Evolutionary conservation across 2,797 vertebrate genomes (phyloP).

Genomic region (Melanotaenia boesemani): DNA sequence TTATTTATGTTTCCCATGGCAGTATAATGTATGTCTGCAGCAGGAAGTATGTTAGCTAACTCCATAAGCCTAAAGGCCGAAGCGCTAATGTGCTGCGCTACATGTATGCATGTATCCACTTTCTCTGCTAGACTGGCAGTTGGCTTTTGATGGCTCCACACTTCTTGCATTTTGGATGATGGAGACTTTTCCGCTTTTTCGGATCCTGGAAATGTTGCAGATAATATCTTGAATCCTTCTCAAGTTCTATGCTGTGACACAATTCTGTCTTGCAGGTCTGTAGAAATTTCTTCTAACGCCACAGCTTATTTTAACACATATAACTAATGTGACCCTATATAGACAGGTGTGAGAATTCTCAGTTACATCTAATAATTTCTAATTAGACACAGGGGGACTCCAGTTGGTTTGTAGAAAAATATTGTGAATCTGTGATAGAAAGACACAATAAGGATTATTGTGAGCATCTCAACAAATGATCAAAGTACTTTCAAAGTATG

Average conservation of each 20-base stretch:
- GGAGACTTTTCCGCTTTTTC: neutral
- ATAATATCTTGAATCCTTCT: neutral
- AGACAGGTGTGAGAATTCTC: neutral
- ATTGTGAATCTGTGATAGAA: neutral
- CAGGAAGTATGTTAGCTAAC: conserved; percentile 52
- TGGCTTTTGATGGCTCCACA: neutral
- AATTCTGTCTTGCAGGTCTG: neutral
- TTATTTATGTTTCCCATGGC: conserved; percentile 60
- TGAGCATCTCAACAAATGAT: neutral
- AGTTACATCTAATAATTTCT: neutral
- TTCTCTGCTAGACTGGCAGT: neutral
- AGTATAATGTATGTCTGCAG: conserved; percentile 57
- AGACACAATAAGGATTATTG: neutral
- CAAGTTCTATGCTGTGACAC: neutral
- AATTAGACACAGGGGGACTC: neutral
- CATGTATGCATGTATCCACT: neutral
- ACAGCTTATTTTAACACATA: neutral
- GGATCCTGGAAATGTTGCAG: neutral
- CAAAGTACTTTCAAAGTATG: neutral
- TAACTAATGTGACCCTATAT: neutral
- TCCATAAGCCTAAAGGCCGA: conserved; percentile 43
- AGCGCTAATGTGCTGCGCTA: conserved; percentile 31
- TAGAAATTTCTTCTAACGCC: neutral
- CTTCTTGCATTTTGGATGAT: neutral
- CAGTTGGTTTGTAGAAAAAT: neutral